Evolutionary conservation across 2,888 invertebrate genomes (phyloP).

Genomic region (Malacosoma neustria): DNA sequence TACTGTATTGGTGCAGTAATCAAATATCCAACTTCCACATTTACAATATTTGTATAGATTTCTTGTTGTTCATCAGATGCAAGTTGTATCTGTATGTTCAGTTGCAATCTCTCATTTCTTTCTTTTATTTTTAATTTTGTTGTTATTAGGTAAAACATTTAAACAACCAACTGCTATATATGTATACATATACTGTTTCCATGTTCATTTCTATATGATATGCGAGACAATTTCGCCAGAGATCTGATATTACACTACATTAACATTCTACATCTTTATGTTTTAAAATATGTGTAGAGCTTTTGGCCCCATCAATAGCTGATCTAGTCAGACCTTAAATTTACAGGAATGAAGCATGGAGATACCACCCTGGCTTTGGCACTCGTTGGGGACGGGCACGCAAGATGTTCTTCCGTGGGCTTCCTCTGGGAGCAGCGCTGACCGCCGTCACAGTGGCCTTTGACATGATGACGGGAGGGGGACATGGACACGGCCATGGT

Average conservation of each 20-base stretch:
- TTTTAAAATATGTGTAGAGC: too few species aligned
- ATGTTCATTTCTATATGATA: neutral
- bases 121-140: too few species aligned
- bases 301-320: neutral
- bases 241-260: too few species aligned
- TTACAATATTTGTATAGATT: too few species aligned
- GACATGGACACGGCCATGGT: constrained; percentile 45
- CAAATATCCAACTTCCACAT: too few species aligned
- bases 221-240: neutral
- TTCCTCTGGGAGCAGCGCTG: constrained; percentile 75
- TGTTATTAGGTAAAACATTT: too few species aligned
- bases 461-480: constrained; percentile 29
- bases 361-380: constrained; percentile 79
- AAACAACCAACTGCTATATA: neutral
- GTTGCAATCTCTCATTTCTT: too few species aligned
- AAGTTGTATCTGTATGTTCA: too few species aligned
- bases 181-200: neutral
- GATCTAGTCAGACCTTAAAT: neutral
- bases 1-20: too few species aligned
- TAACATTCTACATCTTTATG: too few species aligned
- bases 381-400: constrained; percentile 54
- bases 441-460: constrained; percentile 37
- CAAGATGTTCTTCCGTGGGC: constrained; percentile 76
- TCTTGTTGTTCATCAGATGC: too few species aligned
- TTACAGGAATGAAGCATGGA: constrained; percentile 88